These are phyloP conservation scores for Drosophila bipectinata DNA, from an alignment of 1,140 invertebrate genomes.

Conservation along the genomic window DNA sequence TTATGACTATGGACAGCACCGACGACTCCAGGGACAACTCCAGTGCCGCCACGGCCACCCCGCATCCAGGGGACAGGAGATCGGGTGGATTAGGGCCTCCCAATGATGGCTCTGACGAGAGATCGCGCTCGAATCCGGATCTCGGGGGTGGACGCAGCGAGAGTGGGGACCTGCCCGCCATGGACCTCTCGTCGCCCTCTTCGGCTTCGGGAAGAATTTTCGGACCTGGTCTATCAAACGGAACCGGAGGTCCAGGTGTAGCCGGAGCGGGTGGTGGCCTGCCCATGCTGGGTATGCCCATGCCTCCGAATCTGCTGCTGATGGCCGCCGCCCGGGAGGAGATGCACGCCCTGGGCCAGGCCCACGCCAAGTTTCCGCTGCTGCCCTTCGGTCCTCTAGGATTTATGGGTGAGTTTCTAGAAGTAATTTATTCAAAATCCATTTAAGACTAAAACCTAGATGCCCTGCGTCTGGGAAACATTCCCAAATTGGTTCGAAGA, in stretches of 20 bases:
- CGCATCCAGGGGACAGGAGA: constrained; percentile 42
- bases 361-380: constrained; percentile 86
- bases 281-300: constrained; percentile 66
- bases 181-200: constrained; percentile 72
- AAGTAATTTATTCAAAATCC: no score
- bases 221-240: constrained; percentile 38
- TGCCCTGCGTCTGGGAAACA: neutral
- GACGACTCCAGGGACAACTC: constrained; percentile 77
- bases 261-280: constrained; percentile 30
- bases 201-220: constrained; percentile 55
- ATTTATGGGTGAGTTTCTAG: constrained; percentile 85
- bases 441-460: neutral
- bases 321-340: constrained; percentile 80
- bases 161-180: constrained; percentile 58
- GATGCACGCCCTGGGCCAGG: constrained; percentile 69
- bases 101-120: constrained; percentile 49
- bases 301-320: constrained; percentile 75
- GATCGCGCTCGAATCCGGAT: constrained; percentile 52
- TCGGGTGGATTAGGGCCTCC: constrained; percentile 4
- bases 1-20: constrained; percentile 82
- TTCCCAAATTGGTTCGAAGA: no score
- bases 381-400: constrained; percentile 91
- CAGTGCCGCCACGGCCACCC: constrained; percentile 55
- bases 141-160: constrained; percentile 42
- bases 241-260: constrained; percentile 20